These are phyloP conservation scores for Cotesia vestalis DNA, from an alignment of 1,140 invertebrate genomes.

Conservation along the genomic window DNA sequence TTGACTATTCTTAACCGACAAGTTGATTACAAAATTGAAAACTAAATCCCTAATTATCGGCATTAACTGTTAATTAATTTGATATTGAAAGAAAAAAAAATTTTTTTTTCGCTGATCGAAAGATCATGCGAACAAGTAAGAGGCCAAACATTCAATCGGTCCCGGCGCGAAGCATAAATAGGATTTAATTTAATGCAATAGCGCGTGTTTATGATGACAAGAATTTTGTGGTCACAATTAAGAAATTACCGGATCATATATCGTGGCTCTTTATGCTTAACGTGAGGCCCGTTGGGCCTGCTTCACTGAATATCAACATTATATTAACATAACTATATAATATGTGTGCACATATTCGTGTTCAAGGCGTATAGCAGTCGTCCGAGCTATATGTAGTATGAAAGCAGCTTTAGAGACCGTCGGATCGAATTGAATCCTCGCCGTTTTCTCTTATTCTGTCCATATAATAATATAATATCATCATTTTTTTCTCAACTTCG, in stretches of 20 bases:
- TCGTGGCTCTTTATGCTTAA: constrained; percentile 60
- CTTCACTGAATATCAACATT: constrained; percentile 29
- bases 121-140: too few relatives aligned
- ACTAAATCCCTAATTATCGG: too few relatives aligned
- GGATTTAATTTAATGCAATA: too few relatives aligned
- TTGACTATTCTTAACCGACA: constrained; percentile 2
- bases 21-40: too few relatives aligned
- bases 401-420: constrained; percentile 38
- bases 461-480: background rate
- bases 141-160: too few relatives aligned
- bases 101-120: too few relatives aligned
- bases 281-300: constrained; percentile 13
- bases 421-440: constrained; percentile 39
- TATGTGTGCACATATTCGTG: constrained; percentile 46
- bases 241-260: constrained; percentile 66
- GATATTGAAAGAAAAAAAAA: too few relatives aligned
- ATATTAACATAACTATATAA: constrained; percentile 22
- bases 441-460: background rate
- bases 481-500: background rate
- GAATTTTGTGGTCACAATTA: constrained; percentile 64
- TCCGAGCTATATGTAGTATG: background rate
- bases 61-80: too few relatives aligned
- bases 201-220: constrained; percentile 61
- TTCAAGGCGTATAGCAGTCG: constrained; percentile 43
- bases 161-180: too few relatives aligned